These are phyloP conservation scores for Chiridota heheva DNA, from an alignment of 35 echinoderm and acorn worm genomes.

Conservation along the genomic window DNA sequence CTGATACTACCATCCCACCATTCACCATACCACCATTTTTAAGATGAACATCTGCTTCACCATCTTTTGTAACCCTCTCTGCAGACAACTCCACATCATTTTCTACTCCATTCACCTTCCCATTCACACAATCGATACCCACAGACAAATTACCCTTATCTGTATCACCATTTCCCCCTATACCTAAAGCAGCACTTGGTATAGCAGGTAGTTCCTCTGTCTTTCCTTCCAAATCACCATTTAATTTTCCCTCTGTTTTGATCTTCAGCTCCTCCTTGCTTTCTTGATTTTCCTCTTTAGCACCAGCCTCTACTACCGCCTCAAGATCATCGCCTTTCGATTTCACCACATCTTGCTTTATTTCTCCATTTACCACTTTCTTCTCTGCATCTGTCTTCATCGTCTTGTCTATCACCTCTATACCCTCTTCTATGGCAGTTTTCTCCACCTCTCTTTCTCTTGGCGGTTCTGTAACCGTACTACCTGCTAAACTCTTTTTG, in stretches of 20 bases:
- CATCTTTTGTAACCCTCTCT: no score
- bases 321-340: not conserved
- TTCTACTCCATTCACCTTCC: no score
- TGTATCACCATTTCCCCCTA: not conserved
- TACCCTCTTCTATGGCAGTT: not conserved
- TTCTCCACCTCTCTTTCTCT: not conserved
- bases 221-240: not conserved
- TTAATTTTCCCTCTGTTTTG: not conserved
- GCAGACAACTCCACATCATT: no score
- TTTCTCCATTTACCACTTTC: conserved; percentile 1
- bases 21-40: no score
- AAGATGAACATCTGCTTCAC: no score
- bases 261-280: not conserved
- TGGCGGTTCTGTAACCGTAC: not conserved
- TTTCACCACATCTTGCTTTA: not conserved
- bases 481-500: not conserved
- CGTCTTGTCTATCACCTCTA: not conserved
- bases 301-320: not conserved
- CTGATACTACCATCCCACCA: no score
- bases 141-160: not conserved
- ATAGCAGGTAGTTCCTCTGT: not conserved
- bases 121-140: no score
- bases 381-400: not conserved
- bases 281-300: not conserved
- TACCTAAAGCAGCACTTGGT: not conserved